These are phyloP conservation scores for Emydura subglobosa DNA, from an alignment of 2,113 vertebrate genomes.

Conservation along the genomic window DNA sequence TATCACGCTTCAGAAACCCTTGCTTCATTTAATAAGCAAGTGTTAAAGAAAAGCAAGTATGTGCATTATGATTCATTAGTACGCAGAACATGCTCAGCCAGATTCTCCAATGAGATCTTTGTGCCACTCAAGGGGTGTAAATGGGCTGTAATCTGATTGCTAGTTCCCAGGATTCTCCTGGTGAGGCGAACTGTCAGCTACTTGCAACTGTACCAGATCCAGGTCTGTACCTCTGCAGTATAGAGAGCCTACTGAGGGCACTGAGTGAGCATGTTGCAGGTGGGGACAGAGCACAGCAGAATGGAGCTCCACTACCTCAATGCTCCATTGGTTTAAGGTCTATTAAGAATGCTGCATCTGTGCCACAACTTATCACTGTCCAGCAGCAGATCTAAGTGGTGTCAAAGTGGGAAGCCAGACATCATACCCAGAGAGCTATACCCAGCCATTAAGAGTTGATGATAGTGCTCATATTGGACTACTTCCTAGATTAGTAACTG, in stretches of 20 bases:
- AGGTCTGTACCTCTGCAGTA: not conserved
- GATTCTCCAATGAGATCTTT: not conserved
- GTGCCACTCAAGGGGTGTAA: not conserved
- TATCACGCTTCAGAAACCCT: not conserved
- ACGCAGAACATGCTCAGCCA: not conserved
- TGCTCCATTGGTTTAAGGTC: not conserved
- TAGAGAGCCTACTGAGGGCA: accelerated
- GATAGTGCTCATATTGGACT: not conserved
- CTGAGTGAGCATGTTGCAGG: not conserved
- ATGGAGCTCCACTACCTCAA: not conserved
- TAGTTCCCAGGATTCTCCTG: not conserved
- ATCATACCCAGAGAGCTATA: not conserved
- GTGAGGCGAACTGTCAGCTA: not conserved
- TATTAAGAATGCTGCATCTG: accelerated
- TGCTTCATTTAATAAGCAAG: not conserved
- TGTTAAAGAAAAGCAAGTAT: not conserved
- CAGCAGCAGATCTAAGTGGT: not conserved
- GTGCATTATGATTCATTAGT: not conserved
- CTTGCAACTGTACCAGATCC: not conserved
- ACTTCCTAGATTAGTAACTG: not conserved
- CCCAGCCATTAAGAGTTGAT: not conserved
- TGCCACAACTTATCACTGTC: not conserved
- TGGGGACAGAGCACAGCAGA: accelerated
- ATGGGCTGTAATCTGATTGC: not conserved
- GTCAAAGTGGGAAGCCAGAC: not conserved